Base-by-base conservation (phyloP, 2,888 invertebrate species). In the Cybosia mesomella region DNA sequence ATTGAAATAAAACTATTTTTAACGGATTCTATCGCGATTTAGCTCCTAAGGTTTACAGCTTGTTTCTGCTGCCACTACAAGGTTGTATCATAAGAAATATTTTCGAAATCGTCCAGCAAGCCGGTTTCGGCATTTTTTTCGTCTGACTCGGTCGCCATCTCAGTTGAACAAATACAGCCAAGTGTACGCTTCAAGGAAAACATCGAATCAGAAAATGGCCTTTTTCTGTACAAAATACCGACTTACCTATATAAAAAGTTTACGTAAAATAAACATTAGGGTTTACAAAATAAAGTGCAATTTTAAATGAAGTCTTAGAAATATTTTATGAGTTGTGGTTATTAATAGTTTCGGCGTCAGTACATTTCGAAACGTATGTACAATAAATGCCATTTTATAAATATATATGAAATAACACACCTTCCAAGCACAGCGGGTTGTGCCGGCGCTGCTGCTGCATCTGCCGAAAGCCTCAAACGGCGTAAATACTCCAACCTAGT, bases 181-280 rank as follows among this genome's bases (percentile, higher is more conserved):
- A 90, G 91, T 89, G 90, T 87, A 87, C 86, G 90, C 90, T 91
- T 92, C 91, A 89, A 92, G 92, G 91, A 91, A 88, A 92, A 90
- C 88, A 85, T 75, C 85, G 83, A 86, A 85, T 87, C 84, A 83
- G 82, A 85, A 87, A 83, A 90, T 87, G 80, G 76, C 76, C 77
- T 79, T 83, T 82, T 81, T 77, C 73, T 75, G 71, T 82, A 77
- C 68, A 73, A 72, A 77, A 70, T 73, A 75, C 74, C 74, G 70
- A 73, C 68, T 79, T 74, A 76, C 71, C 65, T 72, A 74, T 68
- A 74, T 72, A 58, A 58, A 62, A 53, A 18, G 53, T 28, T 58
- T 49, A 70, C 54, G 69, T 66, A 73, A 79, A 79, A 70, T 68
- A 65, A 65, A 36, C 75, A 69, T 67, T 75, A 75, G 49, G 0